A percentile compares a stretch with the other conserved stretches of the same genome.
phyloP scores from a whole-genome alignment of 2,888 invertebrate species.

The Rhingia rostrata region DNA sequence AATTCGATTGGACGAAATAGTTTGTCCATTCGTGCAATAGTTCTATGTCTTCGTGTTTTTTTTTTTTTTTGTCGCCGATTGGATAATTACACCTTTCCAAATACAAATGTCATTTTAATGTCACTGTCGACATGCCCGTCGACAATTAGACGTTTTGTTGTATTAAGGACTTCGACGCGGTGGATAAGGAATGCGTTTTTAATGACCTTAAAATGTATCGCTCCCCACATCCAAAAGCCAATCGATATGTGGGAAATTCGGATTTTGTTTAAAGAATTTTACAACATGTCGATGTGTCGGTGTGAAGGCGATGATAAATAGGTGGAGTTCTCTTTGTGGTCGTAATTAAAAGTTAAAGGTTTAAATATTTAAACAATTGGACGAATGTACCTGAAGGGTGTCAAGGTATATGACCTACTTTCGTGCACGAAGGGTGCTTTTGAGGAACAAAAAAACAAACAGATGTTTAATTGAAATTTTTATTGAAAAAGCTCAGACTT shows the following conservation, averaged over 20 bases:
- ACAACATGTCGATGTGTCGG: too few species aligned
- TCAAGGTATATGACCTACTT: slow-evolving; percentile 37
- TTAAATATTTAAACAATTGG: background rate
- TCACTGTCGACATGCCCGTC: slow-evolving; percentile 27
- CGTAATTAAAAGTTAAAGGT: background rate
- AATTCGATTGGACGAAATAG: slow-evolving; percentile 18
- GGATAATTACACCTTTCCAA: slow-evolving; percentile 60
- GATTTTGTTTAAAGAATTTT: background rate
- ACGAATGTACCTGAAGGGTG: background rate
- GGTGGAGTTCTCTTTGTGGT: background rate
- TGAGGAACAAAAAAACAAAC: background rate
- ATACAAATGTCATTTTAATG: slow-evolving; percentile 67
- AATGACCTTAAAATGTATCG: background rate
- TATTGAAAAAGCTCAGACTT: background rate
- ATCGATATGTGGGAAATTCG: slow-evolving; percentile 27
- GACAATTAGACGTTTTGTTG: background rate
- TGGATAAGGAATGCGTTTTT: background rate
- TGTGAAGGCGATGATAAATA: too few species aligned
- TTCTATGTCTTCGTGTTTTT: background rate
- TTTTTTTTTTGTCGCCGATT: too few species aligned
- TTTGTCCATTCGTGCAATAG: background rate
- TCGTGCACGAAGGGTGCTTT: background rate
- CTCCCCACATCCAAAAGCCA: background rate
- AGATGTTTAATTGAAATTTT: slow-evolving; percentile 25
- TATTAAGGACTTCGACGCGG: background rate